Conservation (phyloP, 1,140 invertebrate species). For the Eufriesea mexicana region DNA sequence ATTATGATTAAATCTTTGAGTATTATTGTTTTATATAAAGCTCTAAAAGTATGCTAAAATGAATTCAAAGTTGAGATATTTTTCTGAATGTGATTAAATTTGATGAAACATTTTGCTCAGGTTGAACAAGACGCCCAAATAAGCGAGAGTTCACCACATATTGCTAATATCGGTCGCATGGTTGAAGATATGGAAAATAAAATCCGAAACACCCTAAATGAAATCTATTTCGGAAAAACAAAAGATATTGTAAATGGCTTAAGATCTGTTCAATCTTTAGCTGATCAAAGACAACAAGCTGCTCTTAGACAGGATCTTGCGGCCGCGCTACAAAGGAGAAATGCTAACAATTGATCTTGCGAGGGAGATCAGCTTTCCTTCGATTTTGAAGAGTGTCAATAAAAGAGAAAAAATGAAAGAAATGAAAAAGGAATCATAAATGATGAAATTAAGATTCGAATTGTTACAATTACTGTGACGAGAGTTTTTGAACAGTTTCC, state of each 20-base stretch:
- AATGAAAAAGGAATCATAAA: slow-evolving; percentile 42
- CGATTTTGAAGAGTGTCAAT: slow-evolving; percentile 79
- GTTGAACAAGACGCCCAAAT: slow-evolving; percentile 95
- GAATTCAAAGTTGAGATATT: not conserved
- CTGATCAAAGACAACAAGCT: slow-evolving; percentile 91
- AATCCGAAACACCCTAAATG: slow-evolving; percentile 98
- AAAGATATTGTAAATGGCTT: slow-evolving; percentile 99
- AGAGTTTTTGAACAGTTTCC: slow-evolving; percentile 37
- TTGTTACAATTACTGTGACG: slow-evolving; percentile 27
- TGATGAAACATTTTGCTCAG: slow-evolving; percentile 81
- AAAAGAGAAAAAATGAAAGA: slow-evolving; percentile 69
- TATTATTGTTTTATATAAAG: too few species aligned
- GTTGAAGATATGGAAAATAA: slow-evolving; percentile 99
- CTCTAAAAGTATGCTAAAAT: not conserved
- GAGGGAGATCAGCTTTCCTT: slow-evolving; percentile 72
- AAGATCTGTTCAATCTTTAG: slow-evolving; percentile 92
- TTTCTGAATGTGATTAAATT: not conserved
- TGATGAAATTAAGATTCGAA: slow-evolving; percentile 47
- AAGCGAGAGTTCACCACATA: slow-evolving; percentile 96
- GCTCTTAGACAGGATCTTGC: slow-evolving; percentile 94
- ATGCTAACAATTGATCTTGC: slow-evolving; percentile 84
- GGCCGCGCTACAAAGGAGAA: slow-evolving; percentile 89
- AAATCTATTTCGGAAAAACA: slow-evolving; percentile 99
- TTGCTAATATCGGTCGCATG: slow-evolving; percentile 98
- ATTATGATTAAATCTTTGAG: not conserved